phyloP scores from a whole-genome alignment of 1,140 invertebrate species.

The Neotoxoptera formosana region DNA sequence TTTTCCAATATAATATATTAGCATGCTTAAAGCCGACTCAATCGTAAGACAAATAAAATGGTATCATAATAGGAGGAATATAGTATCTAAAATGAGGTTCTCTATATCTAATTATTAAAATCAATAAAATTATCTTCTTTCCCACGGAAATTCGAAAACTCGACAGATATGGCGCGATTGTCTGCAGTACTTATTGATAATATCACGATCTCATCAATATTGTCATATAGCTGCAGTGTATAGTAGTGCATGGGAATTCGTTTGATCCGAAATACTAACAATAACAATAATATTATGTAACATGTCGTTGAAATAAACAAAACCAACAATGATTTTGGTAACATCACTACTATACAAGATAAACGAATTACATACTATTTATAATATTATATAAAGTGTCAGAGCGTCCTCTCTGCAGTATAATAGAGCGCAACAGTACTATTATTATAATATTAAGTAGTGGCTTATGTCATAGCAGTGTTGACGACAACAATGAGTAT shows the following conservation, averaged over 20 bases:
- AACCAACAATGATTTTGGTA: background rate
- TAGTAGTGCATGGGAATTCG: background rate
- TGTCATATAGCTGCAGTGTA: background rate
- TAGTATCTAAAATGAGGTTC: too few species aligned
- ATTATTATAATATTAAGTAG: background rate
- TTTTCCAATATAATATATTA: too few species aligned
- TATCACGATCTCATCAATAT: constrained; percentile 7
- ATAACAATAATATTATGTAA: too few species aligned
- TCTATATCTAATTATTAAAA: background rate
- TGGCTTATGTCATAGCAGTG: background rate
- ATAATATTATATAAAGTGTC: background rate
- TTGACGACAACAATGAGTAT: constrained; percentile 16
- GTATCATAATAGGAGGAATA: too few species aligned
- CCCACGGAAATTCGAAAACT: background rate
- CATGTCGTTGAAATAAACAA: background rate
- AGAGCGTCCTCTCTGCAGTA: background rate
- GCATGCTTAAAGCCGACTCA: too few species aligned
- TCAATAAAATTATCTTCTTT: background rate
- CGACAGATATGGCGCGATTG: background rate
- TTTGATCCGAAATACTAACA: background rate
- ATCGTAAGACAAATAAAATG: too few species aligned
- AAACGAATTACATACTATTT: constrained; percentile 13
- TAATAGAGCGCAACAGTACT: background rate
- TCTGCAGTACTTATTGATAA: background rate
- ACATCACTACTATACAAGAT: background rate